phyloP scores from a whole-genome alignment of 2,797 vertebrate species.

The Ambastaia sidthimunki region DNA sequence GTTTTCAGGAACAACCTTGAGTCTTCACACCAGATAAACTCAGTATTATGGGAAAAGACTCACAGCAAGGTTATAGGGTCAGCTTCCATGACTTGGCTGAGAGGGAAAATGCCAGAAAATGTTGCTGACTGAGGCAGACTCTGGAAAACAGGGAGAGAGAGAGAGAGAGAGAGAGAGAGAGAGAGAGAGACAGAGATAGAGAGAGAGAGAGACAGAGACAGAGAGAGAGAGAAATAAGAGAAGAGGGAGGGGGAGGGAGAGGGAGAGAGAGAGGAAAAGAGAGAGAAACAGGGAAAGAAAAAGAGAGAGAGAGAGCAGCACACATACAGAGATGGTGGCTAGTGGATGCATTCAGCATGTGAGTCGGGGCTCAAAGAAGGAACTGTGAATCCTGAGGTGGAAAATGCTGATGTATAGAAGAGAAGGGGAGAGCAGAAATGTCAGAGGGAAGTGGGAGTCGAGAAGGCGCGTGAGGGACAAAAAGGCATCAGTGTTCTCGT shows the following conservation, averaged over 20 bases:
- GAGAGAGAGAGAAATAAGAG: no score
- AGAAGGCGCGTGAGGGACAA: constrained; percentile 23
- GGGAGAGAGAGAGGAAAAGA: no score
- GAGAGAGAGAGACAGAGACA: no score
- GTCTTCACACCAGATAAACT: constrained; percentile 3
- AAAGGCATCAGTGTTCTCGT: constrained; percentile 38
- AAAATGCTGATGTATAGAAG: constrained; percentile 49
- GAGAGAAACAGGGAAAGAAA: no score
- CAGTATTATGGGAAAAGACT: constrained; percentile 10
- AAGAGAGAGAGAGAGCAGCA: no score
- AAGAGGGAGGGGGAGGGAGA: no score
- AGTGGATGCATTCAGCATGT: constrained; percentile 30
- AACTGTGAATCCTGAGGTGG: constrained; percentile 26
- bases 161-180: constrained; percentile 18
- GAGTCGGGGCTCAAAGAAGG: constrained; percentile 2
- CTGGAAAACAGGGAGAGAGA: background rate
- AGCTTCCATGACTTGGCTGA: constrained; percentile 20
- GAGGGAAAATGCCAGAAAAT: constrained; percentile 41
- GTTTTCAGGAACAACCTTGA: constrained; percentile 11
- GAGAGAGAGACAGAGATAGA: background rate
- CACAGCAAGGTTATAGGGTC: constrained; percentile 30
- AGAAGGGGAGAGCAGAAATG: constrained; percentile 38
- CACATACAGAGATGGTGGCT: background rate
- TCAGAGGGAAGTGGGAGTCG: constrained; percentile 30
- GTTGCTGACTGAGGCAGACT: constrained; percentile 51